Base-by-base conservation (phyloP, 2,888 invertebrate genomes). In the Drosophila anomelani region DNA sequence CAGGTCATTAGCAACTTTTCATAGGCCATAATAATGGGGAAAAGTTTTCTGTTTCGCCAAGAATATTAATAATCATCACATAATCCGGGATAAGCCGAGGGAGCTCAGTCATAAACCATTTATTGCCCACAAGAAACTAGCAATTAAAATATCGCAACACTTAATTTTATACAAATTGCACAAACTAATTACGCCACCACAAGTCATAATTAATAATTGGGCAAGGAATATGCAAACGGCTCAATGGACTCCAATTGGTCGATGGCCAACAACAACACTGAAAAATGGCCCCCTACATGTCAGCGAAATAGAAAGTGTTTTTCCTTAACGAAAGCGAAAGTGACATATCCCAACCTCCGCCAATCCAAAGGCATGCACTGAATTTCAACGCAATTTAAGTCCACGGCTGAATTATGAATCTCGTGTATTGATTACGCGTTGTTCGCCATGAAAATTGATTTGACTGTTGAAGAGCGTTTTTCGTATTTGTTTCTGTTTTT, bases 241-340 rank as follows among this genome's bases (percentile, higher is more conserved):
- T 34, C 47, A 66, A 23, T 39, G 47, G 39, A 38, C 55, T 43
- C 20, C 9, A 17, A 23, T 36, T 54, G 67, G 51, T 57, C 43
- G 20, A 26, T 47, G 34, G 51, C 46, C 69, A 44, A 20, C 20
- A 20, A 13, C 69, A 51, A 34, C 13, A 20, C 8, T 10, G 17
- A 41, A 34, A 10, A 51, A 36, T 43, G 51, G 59, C 64, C 64
- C 49, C 32, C 34, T 32, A 57, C 58, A 78, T 77, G 75, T 55
- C 69, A 85, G 76, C 76, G 77, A 73, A 78, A 68, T 77, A 88
- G 90, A 90, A 90, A 90, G 90, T 81, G 74, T 46, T 81, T 78
- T 79, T 76, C 84, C 72, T 76, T 70, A 76, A 39, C 46, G 83
- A 86, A 89, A 85, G 70, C 79, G 90, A 90, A 90, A 88, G 87